Evolutionary conservation across 2,797 vertebrate species (phyloP), one percentile per base, ranked within the genome.

Genomic region (Loris lydekkerianus): DNA sequence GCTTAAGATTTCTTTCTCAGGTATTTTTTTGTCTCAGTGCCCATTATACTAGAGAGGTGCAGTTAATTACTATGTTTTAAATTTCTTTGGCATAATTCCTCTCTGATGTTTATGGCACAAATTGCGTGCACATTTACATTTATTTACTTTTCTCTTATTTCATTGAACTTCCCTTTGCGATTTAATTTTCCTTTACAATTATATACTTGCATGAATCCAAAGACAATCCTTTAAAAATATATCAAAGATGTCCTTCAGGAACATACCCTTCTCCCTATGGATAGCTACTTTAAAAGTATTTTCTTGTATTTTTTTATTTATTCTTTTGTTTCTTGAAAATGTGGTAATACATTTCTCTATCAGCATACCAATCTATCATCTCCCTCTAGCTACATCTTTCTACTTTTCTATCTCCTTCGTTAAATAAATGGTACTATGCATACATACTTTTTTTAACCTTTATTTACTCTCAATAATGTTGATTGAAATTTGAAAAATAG

Each of bases 221-320:
- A 34, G 43, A 27, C 53, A 94, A 87, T 90, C 94, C 53, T 87
- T 90, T 23, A 31, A 80, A 92, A 92, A 69, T 76, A 58, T 78
- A 53, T 80, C 21, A 84, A 61, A 92, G 43, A 86, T 56, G 18
- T 83, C 7, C 46, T 78, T 43, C 58, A 69, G 73, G 21, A 82
- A 34, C 14, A 10, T 80, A 14, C 61, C 29, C 17, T 86, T 82
- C 43, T 92, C n/a, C 37, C 67, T 73, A 77, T 7, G 92, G 27
- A 53, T 70, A 86, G 34, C 53, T 72, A 58, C 43, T 76, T 91
- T 77, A 69, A 73, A 70, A 86, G 31, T 63, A 20, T 63, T 81
- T 72, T 37, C 43, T 72, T 72, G 2, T 8, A 34, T 53, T 87
- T 94, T 63, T 84, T 83, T 25, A 6, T 73, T 83, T n/a, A 17